Conservation (phyloP, 2,888 invertebrate species). For the Cataglyphis albicans region DNA sequence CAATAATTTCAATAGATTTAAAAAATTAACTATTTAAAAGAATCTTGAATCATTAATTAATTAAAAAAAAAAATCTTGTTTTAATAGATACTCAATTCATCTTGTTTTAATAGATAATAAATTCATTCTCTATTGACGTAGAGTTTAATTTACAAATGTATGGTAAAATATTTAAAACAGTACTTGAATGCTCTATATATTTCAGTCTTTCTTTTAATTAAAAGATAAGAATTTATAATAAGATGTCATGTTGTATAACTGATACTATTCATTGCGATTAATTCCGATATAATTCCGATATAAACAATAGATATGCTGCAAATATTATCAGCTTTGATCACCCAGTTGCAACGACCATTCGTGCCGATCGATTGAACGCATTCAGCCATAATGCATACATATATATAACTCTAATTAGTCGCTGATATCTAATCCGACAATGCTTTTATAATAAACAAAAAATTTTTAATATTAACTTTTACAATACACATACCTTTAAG, state of each 20-base stretch:
- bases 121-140: not conserved
- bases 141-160: not conserved
- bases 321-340: constrained; percentile 47
- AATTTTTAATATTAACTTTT: not conserved
- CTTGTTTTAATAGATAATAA: not conserved
- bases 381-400: constrained; percentile 52
- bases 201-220: constrained; percentile 14
- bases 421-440: constrained; percentile 8
- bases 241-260: not conserved
- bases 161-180: not conserved
- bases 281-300: constrained; percentile 36
- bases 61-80: no score
- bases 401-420: constrained; percentile 49
- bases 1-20: not conserved
- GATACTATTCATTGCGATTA: constrained; percentile 22
- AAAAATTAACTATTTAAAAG: not conserved
- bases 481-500: not conserved
- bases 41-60: not conserved
- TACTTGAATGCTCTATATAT: not conserved
- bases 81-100: not conserved
- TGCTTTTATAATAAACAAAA: not conserved
- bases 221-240: constrained; percentile 17
- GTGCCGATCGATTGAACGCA: constrained; percentile 54
- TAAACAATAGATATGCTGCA: constrained; percentile 28
- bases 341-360: constrained; percentile 32